Evolutionary conservation across 2,888 invertebrate species (phyloP).

Genomic region (Latrodectus elegans): DNA sequence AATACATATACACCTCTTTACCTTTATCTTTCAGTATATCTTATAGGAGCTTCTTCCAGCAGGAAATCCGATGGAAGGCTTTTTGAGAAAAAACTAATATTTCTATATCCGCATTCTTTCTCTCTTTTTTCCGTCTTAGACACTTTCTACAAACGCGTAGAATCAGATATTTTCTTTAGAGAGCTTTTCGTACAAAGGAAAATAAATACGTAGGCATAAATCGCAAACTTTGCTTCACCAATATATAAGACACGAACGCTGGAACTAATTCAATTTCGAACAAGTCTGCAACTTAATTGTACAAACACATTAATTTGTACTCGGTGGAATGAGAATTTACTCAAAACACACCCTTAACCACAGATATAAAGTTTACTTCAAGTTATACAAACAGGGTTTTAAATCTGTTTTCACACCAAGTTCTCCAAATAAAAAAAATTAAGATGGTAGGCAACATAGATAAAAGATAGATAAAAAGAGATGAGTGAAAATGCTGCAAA

Average conservation of each 20-base stretch:
- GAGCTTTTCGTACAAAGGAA: conserved; percentile 65
- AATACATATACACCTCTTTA: conserved; percentile 24
- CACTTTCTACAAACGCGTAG: conserved; percentile 64
- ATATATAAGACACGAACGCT: too few relatives aligned
- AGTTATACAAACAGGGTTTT: too few relatives aligned
- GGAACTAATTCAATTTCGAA: too few relatives aligned
- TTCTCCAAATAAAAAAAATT: background rate
- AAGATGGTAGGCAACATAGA: background rate
- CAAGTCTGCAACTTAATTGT: too few relatives aligned
- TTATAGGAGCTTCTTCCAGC: conserved; percentile 63
- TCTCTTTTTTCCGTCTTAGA: conserved; percentile 62
- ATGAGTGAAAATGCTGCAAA: background rate
- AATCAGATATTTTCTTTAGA: conserved; percentile 67
- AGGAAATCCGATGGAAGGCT: conserved; percentile 44
- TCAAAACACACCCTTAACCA: too few relatives aligned
- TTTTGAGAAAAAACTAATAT: conserved; percentile 35
- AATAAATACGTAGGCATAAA: conserved; percentile 12
- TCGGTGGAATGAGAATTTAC: too few relatives aligned
- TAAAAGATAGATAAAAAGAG: background rate
- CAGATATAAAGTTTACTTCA: too few relatives aligned
- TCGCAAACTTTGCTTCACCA: background rate
- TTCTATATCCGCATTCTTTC: conserved; percentile 56
- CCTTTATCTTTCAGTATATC: conserved; percentile 47
- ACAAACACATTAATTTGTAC: too few relatives aligned
- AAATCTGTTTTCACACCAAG: too few relatives aligned